Percentiles rank a stretch among this genome's conserved stretches.
phyloP scores from a whole-genome alignment of 2,113 vertebrate genomes.

The Pseudonaja textilis region DNA sequence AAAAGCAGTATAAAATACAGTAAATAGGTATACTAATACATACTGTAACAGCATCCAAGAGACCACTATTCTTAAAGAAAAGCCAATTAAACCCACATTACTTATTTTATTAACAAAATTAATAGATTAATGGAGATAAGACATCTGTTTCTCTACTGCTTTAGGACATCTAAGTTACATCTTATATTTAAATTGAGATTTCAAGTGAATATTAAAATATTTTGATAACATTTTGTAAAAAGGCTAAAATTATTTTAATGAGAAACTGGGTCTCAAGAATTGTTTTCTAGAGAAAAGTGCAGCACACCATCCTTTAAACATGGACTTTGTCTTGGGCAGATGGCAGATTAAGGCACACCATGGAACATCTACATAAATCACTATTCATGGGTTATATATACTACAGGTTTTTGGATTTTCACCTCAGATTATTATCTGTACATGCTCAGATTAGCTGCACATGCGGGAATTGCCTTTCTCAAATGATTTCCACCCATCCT shows the following conservation, averaged over 20 bases:
- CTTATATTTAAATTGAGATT: neutral
- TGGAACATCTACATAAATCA: neutral
- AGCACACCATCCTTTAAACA: neutral
- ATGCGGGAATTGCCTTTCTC: neutral
- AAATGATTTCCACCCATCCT: neutral
- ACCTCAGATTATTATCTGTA: neutral
- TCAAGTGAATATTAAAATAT: neutral
- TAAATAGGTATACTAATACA: neutral
- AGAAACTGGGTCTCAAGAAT: neutral
- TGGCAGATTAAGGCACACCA: neutral
- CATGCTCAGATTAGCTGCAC: neutral
- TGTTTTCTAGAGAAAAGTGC: neutral
- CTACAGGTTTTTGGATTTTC: neutral
- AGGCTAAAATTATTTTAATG: neutral
- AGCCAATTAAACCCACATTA: neutral
- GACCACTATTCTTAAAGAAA: neutral
- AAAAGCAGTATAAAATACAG: neutral
- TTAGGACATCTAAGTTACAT: neutral
- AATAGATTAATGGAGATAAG: neutral
- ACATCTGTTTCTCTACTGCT: neutral
- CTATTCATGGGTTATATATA: neutral
- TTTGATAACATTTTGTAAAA: neutral
- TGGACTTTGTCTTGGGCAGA: neutral
- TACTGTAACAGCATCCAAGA: neutral
- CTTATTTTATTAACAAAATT: neutral